Percentiles rank a stretch among this genome's conserved stretches.
Conservation (phyloP, 2,888 invertebrate species). For the Sthenelais limicola region DNA sequence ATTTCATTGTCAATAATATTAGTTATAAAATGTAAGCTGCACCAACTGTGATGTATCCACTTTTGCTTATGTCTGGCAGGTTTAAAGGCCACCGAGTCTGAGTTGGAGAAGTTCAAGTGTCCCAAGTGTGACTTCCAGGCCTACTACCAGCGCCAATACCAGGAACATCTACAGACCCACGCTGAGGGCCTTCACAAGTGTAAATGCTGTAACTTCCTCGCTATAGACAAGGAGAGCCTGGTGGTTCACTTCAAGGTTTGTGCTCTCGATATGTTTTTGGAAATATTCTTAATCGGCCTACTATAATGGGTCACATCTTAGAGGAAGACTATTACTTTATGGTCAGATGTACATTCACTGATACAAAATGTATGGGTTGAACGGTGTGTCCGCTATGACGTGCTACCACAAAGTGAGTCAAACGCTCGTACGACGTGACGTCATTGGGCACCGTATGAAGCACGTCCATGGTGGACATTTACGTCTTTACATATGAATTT, state of each 20-base stretch:
- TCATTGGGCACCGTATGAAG: too few relatives aligned
- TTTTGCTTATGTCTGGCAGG: conserved; percentile 55
- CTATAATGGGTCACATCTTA: too few relatives aligned
- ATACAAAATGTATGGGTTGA: too few relatives aligned
- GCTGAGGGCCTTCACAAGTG: conserved; percentile 64
- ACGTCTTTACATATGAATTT: too few relatives aligned
- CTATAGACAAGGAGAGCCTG: conserved; percentile 61
- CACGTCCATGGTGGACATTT: too few relatives aligned
- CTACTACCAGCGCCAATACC: conserved; percentile 71
- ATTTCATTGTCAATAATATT: not conserved
- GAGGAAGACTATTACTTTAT: too few relatives aligned
- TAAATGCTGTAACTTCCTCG: conserved; percentile 58
- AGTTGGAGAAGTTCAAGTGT: conserved; percentile 68
- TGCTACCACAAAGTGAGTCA: too few relatives aligned
- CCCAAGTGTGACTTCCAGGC: conserved; percentile 70
- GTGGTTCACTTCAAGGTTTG: conserved; percentile 69
- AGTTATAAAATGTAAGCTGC: not conserved
- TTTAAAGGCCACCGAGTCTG: conserved; percentile 67
- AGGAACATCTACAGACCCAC: conserved; percentile 67
- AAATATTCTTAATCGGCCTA: too few relatives aligned
- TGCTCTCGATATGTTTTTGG: not conserved
- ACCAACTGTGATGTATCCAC: not conserved
- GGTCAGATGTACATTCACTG: too few relatives aligned
- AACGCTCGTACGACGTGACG: too few relatives aligned
- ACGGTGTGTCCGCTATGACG: too few relatives aligned